Evolutionary conservation across 2,888 invertebrate species (phyloP).

Genomic region (Choreutis nemorana): DNA sequence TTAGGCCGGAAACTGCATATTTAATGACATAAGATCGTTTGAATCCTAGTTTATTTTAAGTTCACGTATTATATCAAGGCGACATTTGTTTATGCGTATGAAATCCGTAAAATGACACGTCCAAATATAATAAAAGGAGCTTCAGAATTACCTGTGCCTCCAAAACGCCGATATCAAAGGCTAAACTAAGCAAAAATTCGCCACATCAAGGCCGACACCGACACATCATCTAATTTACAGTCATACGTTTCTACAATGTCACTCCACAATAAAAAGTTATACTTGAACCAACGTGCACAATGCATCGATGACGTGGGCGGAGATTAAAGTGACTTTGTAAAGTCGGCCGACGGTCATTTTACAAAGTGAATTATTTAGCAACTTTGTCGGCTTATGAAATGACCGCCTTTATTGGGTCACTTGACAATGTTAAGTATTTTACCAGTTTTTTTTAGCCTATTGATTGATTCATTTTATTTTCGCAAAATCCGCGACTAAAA

Average conservation of each 20-base stretch:
- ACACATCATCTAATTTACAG: conserved; percentile 34
- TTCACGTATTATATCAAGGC: too few species aligned
- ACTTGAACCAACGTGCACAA: conserved; percentile 4
- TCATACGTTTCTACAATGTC: conserved; percentile 11
- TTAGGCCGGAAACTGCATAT: too few species aligned
- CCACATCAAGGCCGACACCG: conserved; percentile 48
- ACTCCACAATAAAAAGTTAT: conserved; percentile 11
- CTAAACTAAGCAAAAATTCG: conserved; percentile 54
- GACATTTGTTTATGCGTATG: too few species aligned
- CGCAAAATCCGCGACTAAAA: too few species aligned
- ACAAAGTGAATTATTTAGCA: conserved; percentile 9
- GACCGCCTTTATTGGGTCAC: conserved; percentile 8
- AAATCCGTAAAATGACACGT: too few species aligned
- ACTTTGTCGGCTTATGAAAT: conserved; percentile 8
- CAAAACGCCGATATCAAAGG: conserved; percentile 15
- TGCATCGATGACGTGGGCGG: conserved; percentile 6
- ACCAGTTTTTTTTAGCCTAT: conserved; percentile 1
- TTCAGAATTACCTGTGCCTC: conserved; percentile 4
- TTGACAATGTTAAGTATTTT: conserved; percentile 8
- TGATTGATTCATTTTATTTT: not conserved
- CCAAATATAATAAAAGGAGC: too few species aligned
- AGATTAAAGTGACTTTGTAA: conserved; percentile 3
- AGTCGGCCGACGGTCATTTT: conserved; percentile 7
- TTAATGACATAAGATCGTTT: too few species aligned
- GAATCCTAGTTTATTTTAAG: too few species aligned